These are phyloP conservation scores for Rhopalosiphum nymphaeae DNA, from an alignment of 2,888 invertebrate species.

Conservation along the genomic window DNA sequence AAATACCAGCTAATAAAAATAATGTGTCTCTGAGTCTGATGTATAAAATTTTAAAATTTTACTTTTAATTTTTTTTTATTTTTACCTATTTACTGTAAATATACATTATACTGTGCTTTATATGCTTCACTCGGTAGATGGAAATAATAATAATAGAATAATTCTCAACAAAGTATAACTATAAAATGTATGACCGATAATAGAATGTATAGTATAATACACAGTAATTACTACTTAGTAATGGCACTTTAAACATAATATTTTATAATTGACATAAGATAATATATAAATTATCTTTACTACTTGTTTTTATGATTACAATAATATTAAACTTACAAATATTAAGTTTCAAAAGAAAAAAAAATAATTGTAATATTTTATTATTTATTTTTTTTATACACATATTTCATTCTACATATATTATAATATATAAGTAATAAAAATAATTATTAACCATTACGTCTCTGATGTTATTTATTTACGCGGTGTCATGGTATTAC, in stretches of 20 bases:
- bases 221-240: background rate
- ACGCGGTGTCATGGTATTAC: background rate
- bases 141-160: too few relatives aligned
- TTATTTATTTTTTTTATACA: slow-evolving; percentile 3
- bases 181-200: background rate
- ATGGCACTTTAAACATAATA: background rate
- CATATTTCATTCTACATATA: background rate
- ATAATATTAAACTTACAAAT: background rate
- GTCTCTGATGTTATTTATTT: slow-evolving; percentile 37
- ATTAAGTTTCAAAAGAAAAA: background rate
- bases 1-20: background rate
- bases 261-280: slow-evolving; percentile 27
- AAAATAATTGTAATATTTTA: slow-evolving; percentile 3
- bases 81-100: background rate
- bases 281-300: slow-evolving; percentile 9
- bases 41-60: background rate
- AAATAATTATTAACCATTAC: background rate
- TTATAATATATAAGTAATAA: background rate
- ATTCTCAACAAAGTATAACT: background rate
- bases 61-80: background rate
- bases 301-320: background rate
- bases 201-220: background rate
- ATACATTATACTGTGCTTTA: background rate
- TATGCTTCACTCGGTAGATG: too few relatives aligned
- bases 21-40: background rate